A percentile compares a stretch with the other conserved stretches of the same genome.
Evolutionary conservation across 2,797 vertebrate genomes (phyloP).

Genomic region (Myotis daubentonii): DNA sequence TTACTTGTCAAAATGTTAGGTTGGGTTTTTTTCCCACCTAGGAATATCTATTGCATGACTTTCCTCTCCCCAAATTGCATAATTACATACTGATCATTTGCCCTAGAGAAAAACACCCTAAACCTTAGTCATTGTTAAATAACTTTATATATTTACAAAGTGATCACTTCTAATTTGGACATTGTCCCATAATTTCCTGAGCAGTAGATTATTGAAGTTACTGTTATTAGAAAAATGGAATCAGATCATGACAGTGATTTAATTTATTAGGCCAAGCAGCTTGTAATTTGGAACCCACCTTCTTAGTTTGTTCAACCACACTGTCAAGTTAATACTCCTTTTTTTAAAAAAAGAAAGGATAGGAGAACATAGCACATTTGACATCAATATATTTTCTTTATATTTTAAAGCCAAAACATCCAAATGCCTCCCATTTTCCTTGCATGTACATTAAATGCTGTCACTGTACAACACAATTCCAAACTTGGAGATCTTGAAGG

Average conservation of each 20-base stretch:
- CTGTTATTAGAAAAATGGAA: neutral
- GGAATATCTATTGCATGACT: neutral
- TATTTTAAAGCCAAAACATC: neutral
- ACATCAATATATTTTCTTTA: neutral
- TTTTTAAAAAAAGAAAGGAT: neutral
- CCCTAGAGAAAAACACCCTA: neutral
- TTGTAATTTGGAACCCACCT: neutral
- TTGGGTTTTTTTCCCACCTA: neutral
- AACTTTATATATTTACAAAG: neutral
- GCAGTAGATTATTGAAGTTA: neutral
- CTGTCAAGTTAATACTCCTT: neutral
- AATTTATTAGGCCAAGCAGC: neutral
- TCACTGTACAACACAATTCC: neutral
- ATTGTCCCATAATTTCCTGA: neutral
- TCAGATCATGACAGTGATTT: neutral
- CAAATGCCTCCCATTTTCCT: neutral
- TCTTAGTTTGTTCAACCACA: neutral
- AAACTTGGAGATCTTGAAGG: neutral
- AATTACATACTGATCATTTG: neutral
- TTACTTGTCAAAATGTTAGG: neutral
- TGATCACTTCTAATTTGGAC: neutral
- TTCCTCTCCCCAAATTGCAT: neutral
- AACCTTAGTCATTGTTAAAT: neutral
- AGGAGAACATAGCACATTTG: neutral
- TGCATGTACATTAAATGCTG: neutral